These are phyloP conservation scores for Phycodurus eques DNA, from an alignment of 2,113 vertebrate genomes.

Conservation along the genomic window DNA sequence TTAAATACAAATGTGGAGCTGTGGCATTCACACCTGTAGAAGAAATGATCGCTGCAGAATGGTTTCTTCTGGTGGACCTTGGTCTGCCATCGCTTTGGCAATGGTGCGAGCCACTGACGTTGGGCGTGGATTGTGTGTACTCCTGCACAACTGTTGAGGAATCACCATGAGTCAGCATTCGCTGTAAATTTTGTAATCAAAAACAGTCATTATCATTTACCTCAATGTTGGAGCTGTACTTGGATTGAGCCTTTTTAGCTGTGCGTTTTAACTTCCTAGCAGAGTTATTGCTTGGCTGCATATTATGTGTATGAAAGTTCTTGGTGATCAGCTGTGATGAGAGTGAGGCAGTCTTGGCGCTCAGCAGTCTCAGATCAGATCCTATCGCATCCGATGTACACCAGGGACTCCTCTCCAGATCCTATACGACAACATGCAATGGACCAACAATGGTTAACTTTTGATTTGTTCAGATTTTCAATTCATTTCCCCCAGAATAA, in stretches of 20 bases:
- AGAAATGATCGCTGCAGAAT: slow-evolving; percentile 59
- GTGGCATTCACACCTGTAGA: slow-evolving; percentile 63
- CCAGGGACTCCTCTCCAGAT: slow-evolving; percentile 49
- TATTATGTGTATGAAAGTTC: slow-evolving; percentile 9
- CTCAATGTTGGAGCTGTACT: slow-evolving; percentile 66
- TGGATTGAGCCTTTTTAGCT: slow-evolving; percentile 44
- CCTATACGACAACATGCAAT: slow-evolving; percentile 45
- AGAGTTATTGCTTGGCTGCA: slow-evolving; percentile 18
- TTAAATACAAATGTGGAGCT: not conserved
- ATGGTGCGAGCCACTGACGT: slow-evolving; percentile 54
- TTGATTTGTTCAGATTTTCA: not conserved
- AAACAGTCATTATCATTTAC: slow-evolving; percentile 37
- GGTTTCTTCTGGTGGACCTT: slow-evolving; percentile 47
- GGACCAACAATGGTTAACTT: not conserved
- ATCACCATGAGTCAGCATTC: not conserved
- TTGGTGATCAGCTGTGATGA: slow-evolving; percentile 21
- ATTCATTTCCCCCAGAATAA: not conserved
- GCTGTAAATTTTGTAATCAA: not conserved
- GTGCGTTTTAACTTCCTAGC: slow-evolving; percentile 39
- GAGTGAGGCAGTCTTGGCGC: slow-evolving; percentile 4
- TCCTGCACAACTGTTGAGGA: slow-evolving; percentile 51
- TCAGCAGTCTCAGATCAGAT: slow-evolving; percentile 39
- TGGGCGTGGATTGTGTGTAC: slow-evolving; percentile 22
- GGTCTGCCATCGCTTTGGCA: slow-evolving; percentile 73
- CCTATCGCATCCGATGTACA: slow-evolving; percentile 29